Conservation (phyloP, 2,113 vertebrate genomes). For the Oryzias melastigma region DNA sequence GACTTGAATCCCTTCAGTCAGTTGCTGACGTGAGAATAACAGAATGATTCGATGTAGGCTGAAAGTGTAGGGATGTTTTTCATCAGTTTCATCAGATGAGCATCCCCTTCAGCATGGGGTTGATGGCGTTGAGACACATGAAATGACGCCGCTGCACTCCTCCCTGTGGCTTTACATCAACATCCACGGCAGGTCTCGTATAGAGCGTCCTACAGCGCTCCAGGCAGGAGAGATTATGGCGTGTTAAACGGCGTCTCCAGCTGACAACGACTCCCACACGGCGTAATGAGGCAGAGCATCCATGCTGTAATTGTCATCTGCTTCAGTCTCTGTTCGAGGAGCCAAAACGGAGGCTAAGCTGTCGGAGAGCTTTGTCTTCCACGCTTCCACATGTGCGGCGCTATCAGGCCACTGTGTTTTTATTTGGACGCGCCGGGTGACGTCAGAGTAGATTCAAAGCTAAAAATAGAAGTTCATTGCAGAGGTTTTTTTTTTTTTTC, state of each 20-base stretch:
- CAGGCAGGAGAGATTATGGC: slow-evolving; percentile 36
- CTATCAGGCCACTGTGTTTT: slow-evolving; percentile 1
- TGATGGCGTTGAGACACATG: slow-evolving; percentile 32
- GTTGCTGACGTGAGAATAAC: too few species aligned
- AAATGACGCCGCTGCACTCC: slow-evolving; percentile 27
- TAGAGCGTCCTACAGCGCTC: slow-evolving; percentile 30
- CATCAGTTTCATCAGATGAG: background rate
- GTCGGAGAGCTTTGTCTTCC: slow-evolving; percentile 7
- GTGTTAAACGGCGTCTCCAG: slow-evolving; percentile 39
- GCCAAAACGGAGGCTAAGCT: slow-evolving; percentile 41
- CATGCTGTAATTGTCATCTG: slow-evolving; percentile 43
- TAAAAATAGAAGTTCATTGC: slow-evolving; percentile 64
- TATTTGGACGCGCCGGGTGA: slow-evolving; percentile 21
- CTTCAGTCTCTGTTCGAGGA: slow-evolving; percentile 29
- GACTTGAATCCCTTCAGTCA: too few species aligned
- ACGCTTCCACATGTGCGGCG: slow-evolving; percentile 8
- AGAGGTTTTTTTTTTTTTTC: slow-evolving; percentile 10
- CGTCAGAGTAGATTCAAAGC: slow-evolving; percentile 36
- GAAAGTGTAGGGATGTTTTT: background rate
- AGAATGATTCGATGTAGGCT: too few species aligned
- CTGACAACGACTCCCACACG: slow-evolving; percentile 34
- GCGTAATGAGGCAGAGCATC: slow-evolving; percentile 53
- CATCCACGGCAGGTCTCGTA: slow-evolving; percentile 34
- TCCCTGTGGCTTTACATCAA: slow-evolving; percentile 40
- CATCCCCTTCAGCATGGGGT: background rate